These are phyloP conservation scores for Ellobius talpinus DNA, from an alignment of 2,113 vertebrate species.

Conservation along the genomic window DNA sequence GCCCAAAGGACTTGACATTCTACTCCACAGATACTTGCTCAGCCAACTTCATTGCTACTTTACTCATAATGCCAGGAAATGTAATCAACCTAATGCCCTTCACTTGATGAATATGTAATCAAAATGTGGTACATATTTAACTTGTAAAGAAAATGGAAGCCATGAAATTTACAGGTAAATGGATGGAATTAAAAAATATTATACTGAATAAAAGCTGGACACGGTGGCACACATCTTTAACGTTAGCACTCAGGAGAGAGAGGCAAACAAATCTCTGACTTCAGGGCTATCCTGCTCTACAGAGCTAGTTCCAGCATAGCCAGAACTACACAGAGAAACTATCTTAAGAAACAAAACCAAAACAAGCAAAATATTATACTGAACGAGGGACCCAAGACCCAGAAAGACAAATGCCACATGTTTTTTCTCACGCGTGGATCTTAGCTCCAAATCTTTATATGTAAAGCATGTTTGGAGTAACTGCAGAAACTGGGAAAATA, in stretches of 20 bases:
- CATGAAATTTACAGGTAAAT: not conserved
- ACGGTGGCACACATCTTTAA: not conserved
- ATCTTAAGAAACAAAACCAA: not conserved
- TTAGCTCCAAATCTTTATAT: not conserved
- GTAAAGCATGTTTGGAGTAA: not conserved
- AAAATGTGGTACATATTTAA: not conserved
- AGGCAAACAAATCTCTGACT: not conserved
- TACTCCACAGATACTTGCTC: not conserved
- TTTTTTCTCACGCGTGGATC: not conserved
- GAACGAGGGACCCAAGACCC: not conserved
- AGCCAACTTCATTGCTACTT: not conserved
- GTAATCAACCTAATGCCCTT: not conserved
- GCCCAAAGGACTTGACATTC: not conserved
- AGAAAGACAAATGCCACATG: not conserved
- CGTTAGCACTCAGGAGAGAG: not conserved
- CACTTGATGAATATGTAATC: not conserved
- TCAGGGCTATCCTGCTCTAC: not conserved
- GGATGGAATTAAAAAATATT: not conserved
- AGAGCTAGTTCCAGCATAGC: not conserved
- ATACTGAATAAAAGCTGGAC: not conserved
- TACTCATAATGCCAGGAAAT: not conserved
- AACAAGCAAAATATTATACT: not conserved
- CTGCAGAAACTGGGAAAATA: not conserved
- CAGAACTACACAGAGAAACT: not conserved
- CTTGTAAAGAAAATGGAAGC: not conserved